A percentile compares a stretch with the other conserved stretches of the same genome.
Evolutionary conservation across 2,113 vertebrate genomes (phyloP).

Genomic region (Dolichallabes microphthalmus): DNA sequence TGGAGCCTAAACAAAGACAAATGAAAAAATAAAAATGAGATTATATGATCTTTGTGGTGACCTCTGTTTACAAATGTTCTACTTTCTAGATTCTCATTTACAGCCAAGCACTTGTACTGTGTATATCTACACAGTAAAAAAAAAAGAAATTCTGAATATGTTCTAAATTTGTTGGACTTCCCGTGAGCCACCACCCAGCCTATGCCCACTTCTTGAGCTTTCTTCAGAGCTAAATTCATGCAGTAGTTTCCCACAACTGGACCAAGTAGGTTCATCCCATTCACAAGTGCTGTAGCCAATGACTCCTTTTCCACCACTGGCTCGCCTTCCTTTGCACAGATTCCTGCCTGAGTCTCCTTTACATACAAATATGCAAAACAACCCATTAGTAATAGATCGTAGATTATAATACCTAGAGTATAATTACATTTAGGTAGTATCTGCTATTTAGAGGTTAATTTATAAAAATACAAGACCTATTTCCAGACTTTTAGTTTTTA

Average conservation of each 20-base stretch:
- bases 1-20: constrained; percentile 67
- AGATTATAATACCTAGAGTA: background rate
- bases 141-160: background rate
- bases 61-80: background rate
- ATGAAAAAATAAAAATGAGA: constrained; percentile 2
- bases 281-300: constrained; percentile 70
- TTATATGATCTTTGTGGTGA: background rate
- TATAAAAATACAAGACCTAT: background rate
- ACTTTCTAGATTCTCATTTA: background rate
- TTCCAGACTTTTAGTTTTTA: background rate
- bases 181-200: constrained; percentile 76
- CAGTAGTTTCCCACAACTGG: constrained; percentile 78
- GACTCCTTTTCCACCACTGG: constrained; percentile 71
- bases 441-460: background rate
- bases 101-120: background rate
- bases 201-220: constrained; percentile 70
- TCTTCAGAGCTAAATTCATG: constrained; percentile 74
- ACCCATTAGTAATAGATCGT: background rate
- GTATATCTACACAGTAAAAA: background rate
- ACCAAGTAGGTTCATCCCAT: constrained; percentile 74
- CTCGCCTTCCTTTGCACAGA: constrained; percentile 72
- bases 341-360: constrained; percentile 68
- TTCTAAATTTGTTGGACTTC: constrained; percentile 45
- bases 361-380: constrained; percentile 71
- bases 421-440: background rate